Base-by-base conservation (phyloP, 2,888 invertebrate genomes). In the Cerastis rubricosa region DNA sequence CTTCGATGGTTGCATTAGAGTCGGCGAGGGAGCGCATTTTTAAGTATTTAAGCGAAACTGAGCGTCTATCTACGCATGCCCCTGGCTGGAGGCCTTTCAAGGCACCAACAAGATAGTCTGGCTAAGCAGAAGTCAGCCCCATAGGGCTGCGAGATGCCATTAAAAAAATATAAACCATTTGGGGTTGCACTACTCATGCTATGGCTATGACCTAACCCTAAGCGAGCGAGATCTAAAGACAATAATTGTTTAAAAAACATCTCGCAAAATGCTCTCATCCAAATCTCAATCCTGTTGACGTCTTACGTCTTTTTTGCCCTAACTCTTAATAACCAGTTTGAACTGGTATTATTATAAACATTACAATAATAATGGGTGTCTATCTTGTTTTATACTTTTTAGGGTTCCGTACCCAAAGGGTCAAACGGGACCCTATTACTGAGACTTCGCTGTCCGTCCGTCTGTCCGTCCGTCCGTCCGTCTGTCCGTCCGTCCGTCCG, bases 361-460 rank as follows among this genome's bases (percentile, higher is more conserved):
- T 25, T 29, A 72, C 29, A 49, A 29, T 45, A 54, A 54, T 74
- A 35, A 75, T 73, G 14, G 25, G n/a, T 17, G 22, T 22, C 29
- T 17, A 14, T 35, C 22, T 22, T 14, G 29, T 80, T 25, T 72
- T 17, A 25, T 57, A 79, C 35, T n/a, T n/a, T n/a, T n/a, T n/a
- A n/a, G n/a, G n/a, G n/a, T n/a, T n/a, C n/a, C n/a, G n/a, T n/a
- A n/a, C n/a, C n/a, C n/a, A n/a, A n/a, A n/a, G n/a, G n/a, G n/a
- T n/a, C n/a, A n/a, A n/a, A n/a, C n/a, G n/a, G n/a, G n/a, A n/a
- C n/a, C n/a, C n/a, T n/a, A n/a, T n/a, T n/a, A n/a, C n/a, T n/a
- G n/a, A n/a, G n/a, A n/a, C n/a, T n/a, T n/a, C n/a, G n/a, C n/a
- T n/a, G n/a, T n/a, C n/a, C n/a, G n/a, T n/a, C n/a, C n/a, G n/a